These are phyloP conservation scores for Python bivittatus DNA, from an alignment of 2,113 vertebrate species.

Conservation along the genomic window DNA sequence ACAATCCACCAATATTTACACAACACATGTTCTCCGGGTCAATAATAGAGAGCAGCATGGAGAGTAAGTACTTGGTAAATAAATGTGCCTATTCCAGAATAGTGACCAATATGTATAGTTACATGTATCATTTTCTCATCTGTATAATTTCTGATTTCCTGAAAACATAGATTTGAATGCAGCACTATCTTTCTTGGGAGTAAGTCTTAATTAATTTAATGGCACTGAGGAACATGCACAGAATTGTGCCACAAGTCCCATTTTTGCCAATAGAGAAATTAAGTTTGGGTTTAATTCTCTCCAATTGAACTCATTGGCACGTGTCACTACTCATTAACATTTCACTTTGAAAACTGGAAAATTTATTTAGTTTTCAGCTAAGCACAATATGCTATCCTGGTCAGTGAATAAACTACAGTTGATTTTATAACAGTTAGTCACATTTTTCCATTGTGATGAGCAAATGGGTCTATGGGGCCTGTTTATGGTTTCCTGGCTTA, in stretches of 20 bases:
- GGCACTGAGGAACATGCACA: not conserved
- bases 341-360: not conserved
- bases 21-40: constrained; percentile 71
- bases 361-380: not conserved
- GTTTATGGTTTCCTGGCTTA: not conserved
- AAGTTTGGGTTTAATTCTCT: not conserved
- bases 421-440: not conserved
- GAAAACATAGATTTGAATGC: not conserved
- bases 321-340: not conserved
- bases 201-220: not conserved
- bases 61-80: constrained; percentile 67
- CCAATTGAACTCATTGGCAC: not conserved
- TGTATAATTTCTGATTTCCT: not conserved
- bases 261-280: not conserved
- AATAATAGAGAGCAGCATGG: constrained; percentile 74
- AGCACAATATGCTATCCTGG: not conserved
- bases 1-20: constrained; percentile 76
- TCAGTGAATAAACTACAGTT: not conserved
- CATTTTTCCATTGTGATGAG: not conserved
- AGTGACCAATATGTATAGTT: not conserved
- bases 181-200: not conserved
- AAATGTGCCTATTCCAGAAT: not conserved
- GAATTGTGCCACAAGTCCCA: not conserved
- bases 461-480: not conserved
- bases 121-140: not conserved